A percentile compares a stretch with the other conserved stretches of the same genome.
Evolutionary conservation across 2,113 vertebrate genomes (phyloP).

Genomic region (Channa maculata): DNA sequence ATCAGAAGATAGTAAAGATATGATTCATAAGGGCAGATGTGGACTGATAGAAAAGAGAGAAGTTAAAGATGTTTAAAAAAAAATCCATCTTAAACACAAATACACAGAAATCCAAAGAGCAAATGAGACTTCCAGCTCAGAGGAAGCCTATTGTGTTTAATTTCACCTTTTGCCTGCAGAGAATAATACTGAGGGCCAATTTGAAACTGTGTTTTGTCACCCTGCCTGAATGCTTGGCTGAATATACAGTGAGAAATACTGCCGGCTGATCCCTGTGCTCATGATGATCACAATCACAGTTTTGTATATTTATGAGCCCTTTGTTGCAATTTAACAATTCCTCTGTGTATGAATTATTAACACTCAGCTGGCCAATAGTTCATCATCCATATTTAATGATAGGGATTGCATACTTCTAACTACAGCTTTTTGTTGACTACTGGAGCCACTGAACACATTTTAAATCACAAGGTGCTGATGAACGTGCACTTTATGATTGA

Average conservation of each 20-base stretch:
- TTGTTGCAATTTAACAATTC: constrained; percentile 53
- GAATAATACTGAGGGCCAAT: constrained; percentile 4
- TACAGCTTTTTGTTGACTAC: constrained; percentile 70
- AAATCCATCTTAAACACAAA: constrained; percentile 1
- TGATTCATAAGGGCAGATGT: constrained; percentile 33
- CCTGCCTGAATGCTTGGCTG: constrained; percentile 14
- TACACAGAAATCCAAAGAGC: constrained; percentile 1
- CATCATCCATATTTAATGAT: constrained; percentile 80
- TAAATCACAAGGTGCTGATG: constrained; percentile 33
- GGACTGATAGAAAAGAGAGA: constrained; percentile 25
- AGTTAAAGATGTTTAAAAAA: constrained; percentile 43
- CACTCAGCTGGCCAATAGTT: constrained; percentile 66
- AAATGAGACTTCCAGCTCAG: constrained; percentile 25
- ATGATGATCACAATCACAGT: constrained; percentile 61
- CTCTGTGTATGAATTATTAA: constrained; percentile 80
- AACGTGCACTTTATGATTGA: constrained; percentile 34
- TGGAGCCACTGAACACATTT: constrained; percentile 57
- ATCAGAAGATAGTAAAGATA: constrained; percentile 28
- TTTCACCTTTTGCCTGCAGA: constrained; percentile 19
- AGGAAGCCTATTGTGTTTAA: constrained; percentile 30
- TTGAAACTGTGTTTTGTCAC: constrained; percentile 10
- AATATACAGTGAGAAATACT: not conserved
- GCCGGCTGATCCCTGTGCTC: constrained; percentile 18
- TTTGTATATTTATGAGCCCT: constrained; percentile 54
- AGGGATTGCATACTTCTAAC: constrained; percentile 49